These are phyloP conservation scores for Anthoscopus minutus DNA, from an alignment of 2,113 vertebrate species.

Conservation along the genomic window DNA sequence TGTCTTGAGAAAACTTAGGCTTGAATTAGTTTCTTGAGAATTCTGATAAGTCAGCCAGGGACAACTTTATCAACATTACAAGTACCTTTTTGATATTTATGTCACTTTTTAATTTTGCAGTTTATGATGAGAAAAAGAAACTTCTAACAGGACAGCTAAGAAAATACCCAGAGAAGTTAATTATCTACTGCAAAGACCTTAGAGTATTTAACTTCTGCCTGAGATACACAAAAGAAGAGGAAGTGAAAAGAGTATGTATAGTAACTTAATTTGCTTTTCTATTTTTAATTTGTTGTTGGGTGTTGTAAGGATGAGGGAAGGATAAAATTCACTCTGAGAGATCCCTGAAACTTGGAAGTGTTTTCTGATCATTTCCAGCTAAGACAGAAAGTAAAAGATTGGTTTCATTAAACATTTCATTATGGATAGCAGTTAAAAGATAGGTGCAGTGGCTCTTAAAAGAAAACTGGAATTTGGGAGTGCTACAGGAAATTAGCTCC, in stretches of 20 bases:
- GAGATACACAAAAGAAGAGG: conserved; percentile 84
- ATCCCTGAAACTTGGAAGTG: not conserved
- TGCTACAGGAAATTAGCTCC: not conserved
- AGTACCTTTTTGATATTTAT: not conserved
- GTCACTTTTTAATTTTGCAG: conserved; percentile 54
- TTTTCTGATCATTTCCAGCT: not conserved
- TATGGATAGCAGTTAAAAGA: not conserved
- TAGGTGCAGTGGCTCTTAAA: not conserved
- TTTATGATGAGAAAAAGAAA: conserved; percentile 88
- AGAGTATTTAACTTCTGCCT: conserved; percentile 84
- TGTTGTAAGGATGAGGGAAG: not conserved
- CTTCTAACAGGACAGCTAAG: conserved; percentile 72
- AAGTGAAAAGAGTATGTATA: conserved; percentile 81
- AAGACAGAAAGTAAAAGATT: not conserved
- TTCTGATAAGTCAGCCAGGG: not conserved
- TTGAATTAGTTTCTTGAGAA: not conserved
- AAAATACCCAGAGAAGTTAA: conserved; percentile 82
- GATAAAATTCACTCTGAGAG: not conserved
- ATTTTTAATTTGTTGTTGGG: not conserved
- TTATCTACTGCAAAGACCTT: conserved; percentile 86
- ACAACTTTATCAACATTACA: not conserved
- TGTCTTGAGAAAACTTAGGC: not conserved
- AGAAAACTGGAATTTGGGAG: not conserved
- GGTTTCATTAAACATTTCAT: not conserved
- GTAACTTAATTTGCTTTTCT: not conserved